Base-by-base conservation (phyloP, 2,888 invertebrate genomes). In the Merodon equestris region DNA sequence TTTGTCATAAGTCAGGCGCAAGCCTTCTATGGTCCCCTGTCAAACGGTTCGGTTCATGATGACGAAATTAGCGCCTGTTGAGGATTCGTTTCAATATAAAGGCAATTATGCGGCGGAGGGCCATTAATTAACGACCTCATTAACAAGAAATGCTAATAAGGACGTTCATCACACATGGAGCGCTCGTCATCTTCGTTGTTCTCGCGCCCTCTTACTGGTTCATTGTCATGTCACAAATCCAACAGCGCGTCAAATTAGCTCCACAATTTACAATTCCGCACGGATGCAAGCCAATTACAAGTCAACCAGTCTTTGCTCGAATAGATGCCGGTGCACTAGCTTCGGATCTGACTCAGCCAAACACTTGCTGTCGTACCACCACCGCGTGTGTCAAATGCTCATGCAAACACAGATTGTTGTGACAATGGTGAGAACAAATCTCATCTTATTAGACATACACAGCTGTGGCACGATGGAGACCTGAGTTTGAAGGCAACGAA, bases 401-500 rank as follows among this genome's bases (percentile, higher is more conserved):
- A 79, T 58, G 68, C 19, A 36, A 67, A 68, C 58, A 60, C 45
- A 36, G 72, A 54, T 50, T 73, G 42, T 40, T 7, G 40, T 79
- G 79, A 79, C 79, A 79, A 79, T 79, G 68, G 79, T 79, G 79
- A 51, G 79, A 79, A 79, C 54, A 63, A 73, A 64, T 73, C 68
- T 64, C 79, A 68, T 79, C 73, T 73, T 54, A 68, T 79, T 73
- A 79, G 73, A 68, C 17, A 57, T 63, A 64, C 58, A 14, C 14
- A 50, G 15, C 17, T 12, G 13, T 9, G 42, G 17, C 12, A 1
- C 36, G 13, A 42, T 40, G 27, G 15, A 44, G 45, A 19, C 18
- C 36, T 14, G 51, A 58, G 57, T 51, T 68, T 57, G 51, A 15
- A 17, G n/a, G 38, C 34, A 13, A 1, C 36, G 13, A 42, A 36